These are phyloP conservation scores for Glandiceps talaboti DNA, from an alignment of 53 echinoderm and acorn worm species.

Conservation along the genomic window DNA sequence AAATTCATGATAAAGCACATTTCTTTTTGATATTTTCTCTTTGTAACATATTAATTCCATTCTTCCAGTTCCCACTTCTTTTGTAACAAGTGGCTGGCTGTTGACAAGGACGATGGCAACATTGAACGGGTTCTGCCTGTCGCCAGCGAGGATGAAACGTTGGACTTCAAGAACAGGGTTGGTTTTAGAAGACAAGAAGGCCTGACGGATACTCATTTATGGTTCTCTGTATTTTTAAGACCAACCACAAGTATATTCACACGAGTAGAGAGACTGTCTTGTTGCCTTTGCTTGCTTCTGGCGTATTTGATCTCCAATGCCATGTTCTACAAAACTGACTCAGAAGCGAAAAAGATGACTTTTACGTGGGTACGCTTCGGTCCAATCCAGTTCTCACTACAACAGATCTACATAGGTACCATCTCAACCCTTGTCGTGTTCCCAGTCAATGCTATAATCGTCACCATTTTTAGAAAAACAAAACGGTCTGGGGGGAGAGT, in stretches of 20 bases:
- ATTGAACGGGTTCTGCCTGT: conserved; percentile 52
- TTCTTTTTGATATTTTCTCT: no score
- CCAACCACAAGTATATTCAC: conserved; percentile 52
- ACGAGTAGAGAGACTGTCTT: conserved; percentile 51
- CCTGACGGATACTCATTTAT: conserved; percentile 53
- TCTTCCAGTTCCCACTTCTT: conserved; percentile 65
- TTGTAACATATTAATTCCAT: no score
- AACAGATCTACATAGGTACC: conserved; percentile 42
- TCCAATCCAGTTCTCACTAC: conserved; percentile 28
- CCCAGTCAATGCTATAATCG: conserved; percentile 55
- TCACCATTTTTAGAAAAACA: conserved; percentile 54
- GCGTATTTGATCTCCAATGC: conserved; percentile 56
- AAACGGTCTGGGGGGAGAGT: conserved; percentile 15
- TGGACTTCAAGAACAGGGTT: conserved; percentile 31
- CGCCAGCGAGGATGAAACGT: conserved; percentile 44
- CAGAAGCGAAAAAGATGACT: conserved; percentile 12
- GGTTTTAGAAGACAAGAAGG: conserved; percentile 38
- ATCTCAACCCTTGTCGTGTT: conserved; percentile 43
- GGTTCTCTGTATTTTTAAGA: conserved; percentile 66
- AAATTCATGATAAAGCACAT: no score
- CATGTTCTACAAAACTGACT: conserved; percentile 37
- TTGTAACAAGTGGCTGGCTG: conserved; percentile 60
- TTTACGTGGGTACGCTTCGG: conserved; percentile 23
- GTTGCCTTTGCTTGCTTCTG: conserved; percentile 51
- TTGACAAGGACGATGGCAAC: conserved; percentile 53